Base-by-base conservation (phyloP, 2,888 invertebrate genomes). In the Scaptomyza tumidula region DNA sequence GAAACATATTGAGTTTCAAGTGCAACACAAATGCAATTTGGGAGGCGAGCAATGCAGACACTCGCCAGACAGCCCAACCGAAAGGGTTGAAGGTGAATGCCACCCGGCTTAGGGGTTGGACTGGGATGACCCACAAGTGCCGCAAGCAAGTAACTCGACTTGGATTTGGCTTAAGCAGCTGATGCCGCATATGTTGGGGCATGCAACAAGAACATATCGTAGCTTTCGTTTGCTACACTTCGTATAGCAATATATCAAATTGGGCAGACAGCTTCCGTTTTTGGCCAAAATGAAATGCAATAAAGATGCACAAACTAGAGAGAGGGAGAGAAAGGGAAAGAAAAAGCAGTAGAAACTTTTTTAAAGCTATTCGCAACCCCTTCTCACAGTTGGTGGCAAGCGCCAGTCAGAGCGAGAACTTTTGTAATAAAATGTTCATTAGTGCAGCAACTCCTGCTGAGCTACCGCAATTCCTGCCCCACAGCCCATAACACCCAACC, bases 401-500 rank as follows among this genome's bases (percentile, higher is more conserved):
- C 33, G 49, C 52, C 29, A 24, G 27, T 14, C 7, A 10, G 6
- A 37, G 35, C 19, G 66, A 62, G 74, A 90, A 90, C 86, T 90
- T 90, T 90, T 81, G 87, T 72, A 90, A 90, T 90, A 90, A 90
- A 90, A 90, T 82, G 90, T 89, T 89, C 89, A 90, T 90, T 90
- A 90, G 88, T 78, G 82, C 68, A 57, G 54, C 76, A 71, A 59
- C 83, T 78, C 73, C 74, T 73, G 81, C 81, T 72, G 86, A 43
- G 77, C 61, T 63, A 11, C 59, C 10, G 1, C 16, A 3, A 13
- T 49, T 24, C 24, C 29, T 33, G 7, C 27, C 43, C n/a, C 0
- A 27, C 19, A 7, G 33, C n/a, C 7, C 45, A 29, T 9, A 10
- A 45, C 57, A 1, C 24, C 37, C 45, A 4, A 1, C 24, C 37